These are phyloP conservation scores for Pissodes strobi DNA, from an alignment of 1,140 invertebrate genomes.

Conservation along the genomic window DNA sequence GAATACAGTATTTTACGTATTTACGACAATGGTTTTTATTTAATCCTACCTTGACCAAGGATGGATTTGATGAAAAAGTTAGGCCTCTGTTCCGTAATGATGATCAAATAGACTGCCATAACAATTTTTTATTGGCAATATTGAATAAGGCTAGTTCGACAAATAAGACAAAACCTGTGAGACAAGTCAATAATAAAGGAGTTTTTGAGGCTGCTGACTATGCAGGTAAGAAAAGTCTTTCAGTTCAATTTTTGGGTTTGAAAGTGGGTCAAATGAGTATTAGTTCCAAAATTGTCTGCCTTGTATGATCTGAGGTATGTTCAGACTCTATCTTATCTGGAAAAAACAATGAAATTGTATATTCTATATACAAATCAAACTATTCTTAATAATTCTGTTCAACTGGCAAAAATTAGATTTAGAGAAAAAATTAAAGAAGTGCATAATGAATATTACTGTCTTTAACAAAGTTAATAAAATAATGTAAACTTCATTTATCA, in stretches of 20 bases:
- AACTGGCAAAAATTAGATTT: no score
- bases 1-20: slow-evolving; percentile 46
- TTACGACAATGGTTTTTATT: slow-evolving; percentile 49
- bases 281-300: no score
- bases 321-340: no score
- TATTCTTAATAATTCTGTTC: no score
- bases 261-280: no score
- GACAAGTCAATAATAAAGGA: slow-evolving; percentile 35
- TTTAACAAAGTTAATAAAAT: no score
- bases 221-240: slow-evolving; percentile 26
- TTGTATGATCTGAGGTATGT: no score
- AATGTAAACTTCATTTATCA: not conserved
- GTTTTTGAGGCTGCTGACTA: slow-evolving; percentile 36
- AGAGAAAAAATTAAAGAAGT: no score
- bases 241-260: no score
- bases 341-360: no score
- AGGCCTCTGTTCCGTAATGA: slow-evolving; percentile 45
- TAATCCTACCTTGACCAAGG: slow-evolving; percentile 42
- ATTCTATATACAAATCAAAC: no score
- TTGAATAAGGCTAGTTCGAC: slow-evolving; percentile 40
- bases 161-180: slow-evolving; percentile 14
- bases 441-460: no score
- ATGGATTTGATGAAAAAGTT: slow-evolving; percentile 47
- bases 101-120: slow-evolving; percentile 50
- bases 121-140: slow-evolving; percentile 46